Evolutionary conservation across 1,140 invertebrate species (phyloP), one percentile per base, ranked within the genome.

Genomic region (Nebria ingens): DNA sequence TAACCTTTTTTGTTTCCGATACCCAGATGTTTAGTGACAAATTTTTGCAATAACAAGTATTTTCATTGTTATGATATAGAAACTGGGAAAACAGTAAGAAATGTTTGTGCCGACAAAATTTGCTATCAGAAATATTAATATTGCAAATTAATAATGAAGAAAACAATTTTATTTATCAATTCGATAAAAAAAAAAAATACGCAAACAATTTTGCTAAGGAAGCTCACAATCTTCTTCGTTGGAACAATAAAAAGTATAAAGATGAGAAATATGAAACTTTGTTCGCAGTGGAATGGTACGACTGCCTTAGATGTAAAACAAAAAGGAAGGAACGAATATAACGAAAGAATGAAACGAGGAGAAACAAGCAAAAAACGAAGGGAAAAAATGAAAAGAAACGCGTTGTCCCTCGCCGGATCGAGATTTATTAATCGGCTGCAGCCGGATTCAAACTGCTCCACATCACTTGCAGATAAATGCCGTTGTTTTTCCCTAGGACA

Each of bases 361-460:
- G 17, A 45, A 45, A 17, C 9, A 45, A 45, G 15, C 15, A 45
- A 17, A 45, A 45, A 4, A 45, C 9, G 15, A 45, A 45, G 17
- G 17, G 17, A 17, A 11, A 45, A 17, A 9, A 17, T 4, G 17
- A 17, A 11, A 45, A 17, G 15, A 45, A 17, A 45, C 9, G 40
- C 40, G 15, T 17, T 45, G 40, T 45, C 40, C 40, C 40, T 45
- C n/a, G 40, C 15, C 15, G 40, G 40, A 45, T 45, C 40, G 40
- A 45, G 40, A 45, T 45, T 45, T 45, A 45, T 45, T 45, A 45
- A 45, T 45, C 40, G 40, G 40, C 15, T 45, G 40, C 40, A 45
- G 40, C 17, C 9, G 40, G 40, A 45, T 45, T 45, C 40, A 45
- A 45, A 45, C 40, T 45, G 40, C 17, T 45, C 17, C 15, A 45